Base-by-base conservation (phyloP, 2,888 invertebrate species). In the Chromoteleia sp. region DNA sequence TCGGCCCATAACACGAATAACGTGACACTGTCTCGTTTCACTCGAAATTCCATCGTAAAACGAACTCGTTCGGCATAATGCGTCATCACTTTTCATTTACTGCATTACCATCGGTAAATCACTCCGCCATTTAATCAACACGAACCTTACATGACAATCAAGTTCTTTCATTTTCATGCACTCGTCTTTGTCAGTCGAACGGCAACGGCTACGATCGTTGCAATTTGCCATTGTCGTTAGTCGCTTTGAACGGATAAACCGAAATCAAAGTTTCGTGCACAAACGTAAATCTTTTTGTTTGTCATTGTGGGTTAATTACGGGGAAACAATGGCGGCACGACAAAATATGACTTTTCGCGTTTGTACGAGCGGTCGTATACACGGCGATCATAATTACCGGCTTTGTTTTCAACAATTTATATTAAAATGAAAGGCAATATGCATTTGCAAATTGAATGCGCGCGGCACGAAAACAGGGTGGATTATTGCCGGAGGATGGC, bases 361-460 rank as follows among this genome's bases (percentile, higher is more conserved):
- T 65, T 50, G 58, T 52, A 15, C 21, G 29, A 41, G 17, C 30
- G 52, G 15, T 29, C 25, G 7, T 25, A 30, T 36, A 36, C 59
- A 52, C 29, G 17, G 48, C 33, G 56, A 75, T 67, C 84, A 87
- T 89, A 90, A 90, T 90, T 89, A 89, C 86, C 85, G 85, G 84
- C 87, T 89, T 88, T 89, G 88, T 90, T 89, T 88, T 86, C 82
- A 88, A 89, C 89, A 88, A 89, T 91, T 90, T 89, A 86, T 90
- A 91, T 89, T 90, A 89, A 89, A 91, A 91, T 88, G 87, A 89
- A 88, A 88, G 87, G 89, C 88, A 89, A 89, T 89, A 88, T 90
- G 89, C 89, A 89, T 91, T 87, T 86, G 88, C 86, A 88, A 89
- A 91, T 90, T 88, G 88, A 89, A 90, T 89, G 86, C 85, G 83